Percentiles rank a stretch among this genome's conserved stretches.
These are phyloP conservation scores for Chironomus tepperi DNA, from an alignment of 1,140 invertebrate genomes.

Conservation along the genomic window DNA sequence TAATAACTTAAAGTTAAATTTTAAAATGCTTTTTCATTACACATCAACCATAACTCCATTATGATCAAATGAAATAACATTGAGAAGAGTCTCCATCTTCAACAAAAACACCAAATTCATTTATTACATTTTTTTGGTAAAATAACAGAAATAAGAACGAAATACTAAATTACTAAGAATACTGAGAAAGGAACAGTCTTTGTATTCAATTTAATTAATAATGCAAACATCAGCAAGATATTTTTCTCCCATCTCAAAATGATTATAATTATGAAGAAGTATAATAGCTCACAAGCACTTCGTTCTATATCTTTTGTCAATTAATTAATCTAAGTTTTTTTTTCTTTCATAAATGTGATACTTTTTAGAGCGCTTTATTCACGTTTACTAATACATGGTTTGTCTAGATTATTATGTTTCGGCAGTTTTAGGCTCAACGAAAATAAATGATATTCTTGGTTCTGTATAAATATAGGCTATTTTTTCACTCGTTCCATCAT, in stretches of 20 bases:
- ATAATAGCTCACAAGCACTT: background rate
- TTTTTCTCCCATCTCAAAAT: background rate
- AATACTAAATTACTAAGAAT: background rate
- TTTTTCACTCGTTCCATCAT: too few species aligned
- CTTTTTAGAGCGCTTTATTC: too few species aligned
- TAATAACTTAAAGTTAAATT: background rate
- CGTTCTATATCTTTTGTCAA: too few species aligned
- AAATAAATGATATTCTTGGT: too few species aligned
- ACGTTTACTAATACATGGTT: too few species aligned
- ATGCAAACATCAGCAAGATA: constrained; percentile 12
- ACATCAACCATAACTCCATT: constrained; percentile 7
- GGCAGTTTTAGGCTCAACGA: too few species aligned
- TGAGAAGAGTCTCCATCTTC: background rate
- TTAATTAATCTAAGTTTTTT: too few species aligned
- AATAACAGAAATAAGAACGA: background rate
- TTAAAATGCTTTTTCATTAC: background rate
- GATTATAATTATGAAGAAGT: background rate
- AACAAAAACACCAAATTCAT: background rate
- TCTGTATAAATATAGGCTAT: too few species aligned
- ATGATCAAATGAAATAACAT: background rate
- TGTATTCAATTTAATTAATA: constrained; percentile 15
- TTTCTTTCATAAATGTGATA: too few species aligned
- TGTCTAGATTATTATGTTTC: too few species aligned
- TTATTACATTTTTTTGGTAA: background rate
- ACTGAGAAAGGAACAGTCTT: background rate